phyloP scores from a whole-genome alignment of 2,888 invertebrate genomes.

The Cheilosia grossa region DNA sequence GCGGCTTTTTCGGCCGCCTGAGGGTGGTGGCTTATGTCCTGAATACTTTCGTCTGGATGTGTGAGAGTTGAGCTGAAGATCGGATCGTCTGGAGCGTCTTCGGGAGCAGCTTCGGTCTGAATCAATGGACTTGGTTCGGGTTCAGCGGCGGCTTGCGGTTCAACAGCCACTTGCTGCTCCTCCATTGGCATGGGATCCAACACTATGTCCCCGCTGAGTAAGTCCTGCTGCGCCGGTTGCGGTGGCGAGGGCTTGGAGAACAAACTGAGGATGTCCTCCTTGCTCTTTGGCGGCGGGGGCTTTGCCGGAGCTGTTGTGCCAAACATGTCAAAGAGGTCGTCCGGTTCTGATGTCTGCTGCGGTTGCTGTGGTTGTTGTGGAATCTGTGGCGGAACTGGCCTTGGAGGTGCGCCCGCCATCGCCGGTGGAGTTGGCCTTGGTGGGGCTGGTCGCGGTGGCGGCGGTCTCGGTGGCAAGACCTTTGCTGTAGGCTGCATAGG shows the following conservation, averaged over 20 bases:
- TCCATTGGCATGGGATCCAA: constrained; percentile 75
- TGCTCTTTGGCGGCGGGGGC: constrained; percentile 84
- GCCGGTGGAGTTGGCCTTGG: constrained; percentile 79
- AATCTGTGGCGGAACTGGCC: constrained; percentile 81
- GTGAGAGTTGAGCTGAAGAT: constrained; percentile 81
- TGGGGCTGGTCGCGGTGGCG: constrained; percentile 82
- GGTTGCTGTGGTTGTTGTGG: constrained; percentile 79
- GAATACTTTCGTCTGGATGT: constrained; percentile 81
- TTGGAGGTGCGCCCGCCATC: constrained; percentile 80
- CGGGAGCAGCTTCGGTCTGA: constrained; percentile 41
- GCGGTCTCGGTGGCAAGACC: constrained; percentile 83
- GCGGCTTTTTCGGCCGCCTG: constrained; percentile 79
- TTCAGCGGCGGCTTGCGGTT: constrained; percentile 9
- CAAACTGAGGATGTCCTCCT: constrained; percentile 86
- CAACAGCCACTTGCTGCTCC: constrained; percentile 38
- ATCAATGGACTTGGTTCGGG: constrained; percentile 64
- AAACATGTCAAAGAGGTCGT: constrained; percentile 85
- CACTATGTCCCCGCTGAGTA: constrained; percentile 85
- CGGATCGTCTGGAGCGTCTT: constrained; percentile 77
- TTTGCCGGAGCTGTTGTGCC: constrained; percentile 84
- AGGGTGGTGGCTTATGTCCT: constrained; percentile 81
- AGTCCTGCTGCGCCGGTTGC: constrained; percentile 84
- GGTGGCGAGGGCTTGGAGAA: constrained; percentile 82
- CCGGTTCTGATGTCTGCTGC: constrained; percentile 77
- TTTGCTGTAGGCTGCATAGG: constrained; percentile 84